Percentiles rank a stretch among this genome's conserved stretches.
Evolutionary conservation across 2,888 invertebrate genomes (phyloP).

Genomic region (Caenorhabditis wallacei): DNA sequence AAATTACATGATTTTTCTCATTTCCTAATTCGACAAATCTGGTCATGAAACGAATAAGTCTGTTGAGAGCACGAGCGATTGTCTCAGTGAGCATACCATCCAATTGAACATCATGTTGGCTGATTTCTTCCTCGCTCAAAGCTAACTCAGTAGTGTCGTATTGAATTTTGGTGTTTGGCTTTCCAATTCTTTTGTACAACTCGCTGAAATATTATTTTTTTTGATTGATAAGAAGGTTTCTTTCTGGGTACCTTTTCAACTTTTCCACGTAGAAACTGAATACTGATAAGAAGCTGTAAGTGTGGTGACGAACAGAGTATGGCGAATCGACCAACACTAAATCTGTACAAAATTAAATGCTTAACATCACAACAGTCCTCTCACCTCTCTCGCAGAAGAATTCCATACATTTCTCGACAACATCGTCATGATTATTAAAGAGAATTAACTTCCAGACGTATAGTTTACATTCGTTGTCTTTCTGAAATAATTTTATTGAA

Average conservation of each 20-base stretch:
- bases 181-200: slow-evolving; percentile 41
- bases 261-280: slow-evolving; percentile 60
- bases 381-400: slow-evolving; percentile 63
- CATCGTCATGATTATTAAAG: slow-evolving; percentile 60
- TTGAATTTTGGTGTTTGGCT: slow-evolving; percentile 5
- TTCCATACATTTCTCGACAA: slow-evolving; percentile 61
- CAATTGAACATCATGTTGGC: slow-evolving; percentile 50
- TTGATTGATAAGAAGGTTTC: not conserved
- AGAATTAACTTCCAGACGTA: slow-evolving; percentile 62
- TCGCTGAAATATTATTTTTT: slow-evolving; percentile 36
- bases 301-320: slow-evolving; percentile 37
- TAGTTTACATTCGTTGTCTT: slow-evolving; percentile 53
- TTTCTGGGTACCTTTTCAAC: slow-evolving; percentile 44
- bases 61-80: slow-evolving; percentile 42
- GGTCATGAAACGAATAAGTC: slow-evolving; percentile 58
- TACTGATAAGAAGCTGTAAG: slow-evolving; percentile 50
- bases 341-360: slow-evolving; percentile 51
- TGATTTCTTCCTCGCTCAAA: slow-evolving; percentile 44
- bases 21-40: slow-evolving; percentile 61
- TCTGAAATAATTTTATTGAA: slow-evolving; percentile 21
- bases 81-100: slow-evolving; percentile 52
- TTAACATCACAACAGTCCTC: slow-evolving; percentile 34
- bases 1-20: slow-evolving; percentile 60
- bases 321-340: slow-evolving; percentile 57
- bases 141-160: slow-evolving; percentile 45